Evolutionary conservation across 2,888 invertebrate genomes (phyloP).

Genomic region (Eristalinus sepulchralis): DNA sequence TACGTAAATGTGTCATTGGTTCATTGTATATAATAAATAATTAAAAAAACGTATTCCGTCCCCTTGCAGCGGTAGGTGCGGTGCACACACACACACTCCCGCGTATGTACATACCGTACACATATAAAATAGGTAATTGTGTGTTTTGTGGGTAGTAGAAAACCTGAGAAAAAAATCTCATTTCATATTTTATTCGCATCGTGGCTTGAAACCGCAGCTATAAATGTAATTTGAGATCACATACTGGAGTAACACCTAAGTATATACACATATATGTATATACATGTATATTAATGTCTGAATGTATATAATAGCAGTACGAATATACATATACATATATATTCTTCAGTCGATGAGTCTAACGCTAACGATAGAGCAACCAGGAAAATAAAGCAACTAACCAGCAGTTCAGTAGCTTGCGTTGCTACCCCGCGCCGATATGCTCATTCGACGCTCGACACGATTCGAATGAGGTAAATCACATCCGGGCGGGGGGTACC

Average conservation of each 20-base stretch:
- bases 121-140: conserved; percentile 22
- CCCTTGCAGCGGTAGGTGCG: conserved; percentile 35
- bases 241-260: conserved; percentile 60
- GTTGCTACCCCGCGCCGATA: conserved; percentile 84
- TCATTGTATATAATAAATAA: conserved; percentile 57
- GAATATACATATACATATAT: conserved; percentile 18
- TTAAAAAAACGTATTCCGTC: conserved; percentile 58
- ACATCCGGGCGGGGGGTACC: conserved; percentile 82
- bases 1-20: conserved; percentile 18
- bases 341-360: conserved; percentile 56
- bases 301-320: conserved; percentile 22
- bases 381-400: conserved; percentile 39
- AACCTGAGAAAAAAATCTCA: conserved; percentile 64
- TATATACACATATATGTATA: background rate
- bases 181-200: conserved; percentile 32
- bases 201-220: conserved; percentile 65
- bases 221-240: conserved; percentile 68
- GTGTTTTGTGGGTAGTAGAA: conserved; percentile 41
- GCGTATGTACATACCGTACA: background rate
- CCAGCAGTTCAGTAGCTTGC: conserved; percentile 77
- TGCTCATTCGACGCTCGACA: conserved; percentile 88
- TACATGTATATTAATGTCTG: conserved; percentile 1
- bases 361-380: conserved; percentile 24
- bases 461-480: conserved; percentile 81
- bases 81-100: background rate